Conservation (phyloP, 2,888 invertebrate species). For the Amphipyra berbera region DNA sequence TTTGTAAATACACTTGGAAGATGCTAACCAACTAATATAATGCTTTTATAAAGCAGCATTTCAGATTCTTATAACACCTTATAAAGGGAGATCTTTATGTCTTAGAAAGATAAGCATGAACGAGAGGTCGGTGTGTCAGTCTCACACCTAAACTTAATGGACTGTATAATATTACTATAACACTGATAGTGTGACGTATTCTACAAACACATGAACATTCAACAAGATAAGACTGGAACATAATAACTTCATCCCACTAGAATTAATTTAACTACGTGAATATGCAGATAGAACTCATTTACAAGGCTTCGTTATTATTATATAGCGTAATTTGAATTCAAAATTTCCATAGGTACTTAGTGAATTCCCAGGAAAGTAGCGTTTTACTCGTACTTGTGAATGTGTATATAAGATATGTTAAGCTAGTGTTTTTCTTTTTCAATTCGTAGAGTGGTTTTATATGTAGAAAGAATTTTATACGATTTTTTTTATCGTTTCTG, state of each 20-base stretch:
- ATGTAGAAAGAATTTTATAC: background rate
- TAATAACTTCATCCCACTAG: conserved; percentile 15
- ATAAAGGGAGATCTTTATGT: no score
- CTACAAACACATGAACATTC: background rate
- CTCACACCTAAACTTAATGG: conserved; percentile 4
- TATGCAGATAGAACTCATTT: conserved; percentile 6
- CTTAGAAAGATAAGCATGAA: background rate
- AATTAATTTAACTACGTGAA: conserved; percentile 19
- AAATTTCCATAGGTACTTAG: background rate
- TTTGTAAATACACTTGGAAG: no score
- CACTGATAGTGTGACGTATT: background rate
- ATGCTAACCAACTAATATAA: no score
- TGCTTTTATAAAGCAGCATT: no score
- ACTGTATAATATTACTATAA: conserved; percentile 10
- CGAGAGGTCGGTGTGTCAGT: background rate
- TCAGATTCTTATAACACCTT: no score
- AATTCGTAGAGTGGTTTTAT: background rate
- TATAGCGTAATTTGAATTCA: background rate
- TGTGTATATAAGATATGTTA: background rate
- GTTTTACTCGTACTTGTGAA: background rate
- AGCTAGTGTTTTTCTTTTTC: background rate
- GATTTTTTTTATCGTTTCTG: background rate
- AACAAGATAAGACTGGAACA: conserved; percentile 6
- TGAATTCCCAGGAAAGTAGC: background rate
- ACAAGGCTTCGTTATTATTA: background rate